Evolutionary conservation across 2,888 invertebrate genomes (phyloP), one percentile per base, ranked within the genome.

Genomic region (Hyppa rectilinea): DNA sequence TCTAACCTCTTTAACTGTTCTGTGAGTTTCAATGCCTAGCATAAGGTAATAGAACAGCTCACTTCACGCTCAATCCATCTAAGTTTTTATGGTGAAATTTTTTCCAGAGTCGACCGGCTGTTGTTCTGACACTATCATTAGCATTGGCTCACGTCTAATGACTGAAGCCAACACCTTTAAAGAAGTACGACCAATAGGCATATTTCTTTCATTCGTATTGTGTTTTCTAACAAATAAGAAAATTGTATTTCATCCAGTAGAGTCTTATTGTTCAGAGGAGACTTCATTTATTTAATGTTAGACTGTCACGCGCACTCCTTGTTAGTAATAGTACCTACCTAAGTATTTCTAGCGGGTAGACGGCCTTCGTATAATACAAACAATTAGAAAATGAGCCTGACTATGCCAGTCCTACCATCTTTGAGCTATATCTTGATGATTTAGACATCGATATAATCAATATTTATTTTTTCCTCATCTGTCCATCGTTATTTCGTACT

Each of bases 251-350:
- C 70, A 56, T 61, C 55, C 49, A 34, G 23, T 40, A 14, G 55
- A 6, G 23, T 29, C 23, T 50, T 23, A 47, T 77, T 77, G 77
- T 75, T 75, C 43, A 56, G 61, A 40, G 14, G 77, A 74, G 43
- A 70, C 60, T 56, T 74, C 70, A 70, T 77, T 75, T 77, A 50
- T 74, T 69, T 50, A 69, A 74, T 74, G 50, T 69, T 23, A 29
- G 45, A 20, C 70, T 75, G 61, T 77, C 70, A 47, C 6, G 38
- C 49, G 31, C 77, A 76, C n/a, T 26, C 31, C 50, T 70, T 34
- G 50, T 31, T 40, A 36, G 52, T 20, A 53, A 45, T 68, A 29
- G 47, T 60, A n/a, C n/a, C n/a, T n/a, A n/a, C n/a, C n/a, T n/a
- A 43, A 29, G 40, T 58, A 69, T 61, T 58, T 77, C 23, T 68